These are phyloP conservation scores for Artemia franciscana DNA, from an alignment of 1,140 invertebrate genomes.

Conservation along the genomic window DNA sequence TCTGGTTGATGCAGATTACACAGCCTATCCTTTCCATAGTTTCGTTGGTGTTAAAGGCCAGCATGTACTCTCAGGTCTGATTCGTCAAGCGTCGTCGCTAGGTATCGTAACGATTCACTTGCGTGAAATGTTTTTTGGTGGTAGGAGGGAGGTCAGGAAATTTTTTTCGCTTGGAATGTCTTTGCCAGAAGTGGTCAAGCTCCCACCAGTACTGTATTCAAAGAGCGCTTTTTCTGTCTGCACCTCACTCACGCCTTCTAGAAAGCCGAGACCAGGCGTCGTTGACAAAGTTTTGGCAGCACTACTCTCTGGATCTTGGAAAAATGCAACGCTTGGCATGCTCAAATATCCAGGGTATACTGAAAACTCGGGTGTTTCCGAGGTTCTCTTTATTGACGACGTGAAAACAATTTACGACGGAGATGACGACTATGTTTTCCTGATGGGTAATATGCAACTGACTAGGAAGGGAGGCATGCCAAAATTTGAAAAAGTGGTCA, in stretches of 20 bases:
- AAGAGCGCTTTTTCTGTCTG: background rate
- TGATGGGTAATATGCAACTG: background rate
- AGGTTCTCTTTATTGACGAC: background rate
- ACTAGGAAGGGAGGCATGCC: too few species aligned
- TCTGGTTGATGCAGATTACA: background rate
- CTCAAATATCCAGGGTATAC: background rate
- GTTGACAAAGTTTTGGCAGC: background rate
- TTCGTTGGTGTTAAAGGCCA: background rate
- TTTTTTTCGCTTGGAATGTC: background rate
- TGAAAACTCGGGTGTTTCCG: background rate
- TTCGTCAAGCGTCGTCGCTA: background rate
- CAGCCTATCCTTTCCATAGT: background rate
- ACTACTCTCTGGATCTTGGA: background rate
- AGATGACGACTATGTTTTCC: background rate
- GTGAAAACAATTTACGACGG: background rate
- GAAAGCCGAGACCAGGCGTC: background rate
- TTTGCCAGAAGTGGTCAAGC: background rate
- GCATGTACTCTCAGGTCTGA: background rate
- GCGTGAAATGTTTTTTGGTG: background rate
- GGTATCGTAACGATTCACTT: background rate
- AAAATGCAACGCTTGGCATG: background rate
- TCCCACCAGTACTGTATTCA: background rate
- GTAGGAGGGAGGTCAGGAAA: background rate
- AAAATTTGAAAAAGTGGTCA: too few species aligned
- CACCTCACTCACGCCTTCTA: background rate